Evolutionary conservation across 2,888 invertebrate genomes (phyloP).

Genomic region (Orchesellides sinensis): DNA sequence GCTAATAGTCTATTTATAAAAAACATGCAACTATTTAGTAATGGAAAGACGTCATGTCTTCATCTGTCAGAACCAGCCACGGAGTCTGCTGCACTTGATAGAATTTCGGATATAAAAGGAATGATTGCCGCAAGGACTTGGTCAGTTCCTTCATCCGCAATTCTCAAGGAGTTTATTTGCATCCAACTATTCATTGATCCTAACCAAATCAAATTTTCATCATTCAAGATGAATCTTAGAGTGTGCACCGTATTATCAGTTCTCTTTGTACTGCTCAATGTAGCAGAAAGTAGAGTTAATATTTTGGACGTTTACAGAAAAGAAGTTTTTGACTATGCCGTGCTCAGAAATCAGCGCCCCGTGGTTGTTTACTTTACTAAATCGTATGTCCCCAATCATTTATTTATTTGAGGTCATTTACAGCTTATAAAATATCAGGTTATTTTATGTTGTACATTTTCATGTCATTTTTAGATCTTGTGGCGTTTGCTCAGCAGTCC

Average conservation of each 20-base stretch:
- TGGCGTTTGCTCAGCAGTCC: neutral
- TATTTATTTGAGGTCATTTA: too few species aligned
- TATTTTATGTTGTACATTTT: neutral
- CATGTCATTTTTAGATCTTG: slow-evolving; percentile 28
- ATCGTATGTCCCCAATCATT: slow-evolving; percentile 32
- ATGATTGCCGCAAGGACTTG: neutral
- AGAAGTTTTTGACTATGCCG: slow-evolving; percentile 41
- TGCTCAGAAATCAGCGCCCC: slow-evolving; percentile 33
- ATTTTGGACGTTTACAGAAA: slow-evolving; percentile 34
- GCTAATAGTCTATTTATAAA: too few species aligned
- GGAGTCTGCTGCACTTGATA: too few species aligned
- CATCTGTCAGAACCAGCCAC: too few species aligned
- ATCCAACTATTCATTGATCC: too few species aligned
- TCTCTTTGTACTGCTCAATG: neutral
- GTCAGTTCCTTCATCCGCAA: too few species aligned
- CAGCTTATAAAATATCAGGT: neutral
- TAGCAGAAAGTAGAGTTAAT: slow-evolving; percentile 19
- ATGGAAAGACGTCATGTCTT: too few species aligned
- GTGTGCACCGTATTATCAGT: neutral
- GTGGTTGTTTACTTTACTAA: slow-evolving; percentile 42
- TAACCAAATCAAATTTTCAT: neutral
- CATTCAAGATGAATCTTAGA: slow-evolving; percentile 6
- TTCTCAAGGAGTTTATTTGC: too few species aligned
- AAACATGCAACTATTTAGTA: too few species aligned
- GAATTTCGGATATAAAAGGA: neutral